Conservation (phyloP, 1,140 invertebrate species). For the Mya arenaria region DNA sequence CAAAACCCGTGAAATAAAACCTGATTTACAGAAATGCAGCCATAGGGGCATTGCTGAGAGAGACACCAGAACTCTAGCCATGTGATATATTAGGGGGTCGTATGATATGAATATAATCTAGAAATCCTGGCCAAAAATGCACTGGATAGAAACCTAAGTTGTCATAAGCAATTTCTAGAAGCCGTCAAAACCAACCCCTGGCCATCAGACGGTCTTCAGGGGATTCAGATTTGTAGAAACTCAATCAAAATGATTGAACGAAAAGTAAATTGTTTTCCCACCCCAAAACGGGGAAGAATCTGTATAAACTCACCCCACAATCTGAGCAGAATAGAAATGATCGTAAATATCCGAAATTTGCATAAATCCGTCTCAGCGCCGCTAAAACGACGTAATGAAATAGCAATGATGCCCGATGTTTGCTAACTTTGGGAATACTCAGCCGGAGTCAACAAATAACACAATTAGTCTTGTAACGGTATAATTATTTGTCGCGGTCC, state of each 20-base stretch:
- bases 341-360: conserved; percentile 36
- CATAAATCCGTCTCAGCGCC: conserved; percentile 48
- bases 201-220: conserved; percentile 2
- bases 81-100: no score
- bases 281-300: conserved; percentile 15
- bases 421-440: conserved; percentile 9
- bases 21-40: no score
- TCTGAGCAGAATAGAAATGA: conserved; percentile 55
- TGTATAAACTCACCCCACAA: conserved; percentile 40
- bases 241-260: conserved; percentile 57
- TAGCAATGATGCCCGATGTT: not conserved
- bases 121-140: not conserved
- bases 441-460: conserved; percentile 52
- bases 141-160: not conserved
- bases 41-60: no score
- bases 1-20: no score
- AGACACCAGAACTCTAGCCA: no score
- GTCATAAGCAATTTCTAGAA: conserved; percentile 25
- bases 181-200: conserved; percentile 15
- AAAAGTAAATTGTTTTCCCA: conserved; percentile 54
- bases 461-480: conserved; percentile 48
- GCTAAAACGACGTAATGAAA: conserved; percentile 46
- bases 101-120: not conserved
- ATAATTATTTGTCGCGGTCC: conserved; percentile 56
- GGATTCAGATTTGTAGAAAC: conserved; percentile 48